Evolutionary conservation across 2,888 invertebrate species (phyloP).

Genomic region (Operophtera brumata): DNA sequence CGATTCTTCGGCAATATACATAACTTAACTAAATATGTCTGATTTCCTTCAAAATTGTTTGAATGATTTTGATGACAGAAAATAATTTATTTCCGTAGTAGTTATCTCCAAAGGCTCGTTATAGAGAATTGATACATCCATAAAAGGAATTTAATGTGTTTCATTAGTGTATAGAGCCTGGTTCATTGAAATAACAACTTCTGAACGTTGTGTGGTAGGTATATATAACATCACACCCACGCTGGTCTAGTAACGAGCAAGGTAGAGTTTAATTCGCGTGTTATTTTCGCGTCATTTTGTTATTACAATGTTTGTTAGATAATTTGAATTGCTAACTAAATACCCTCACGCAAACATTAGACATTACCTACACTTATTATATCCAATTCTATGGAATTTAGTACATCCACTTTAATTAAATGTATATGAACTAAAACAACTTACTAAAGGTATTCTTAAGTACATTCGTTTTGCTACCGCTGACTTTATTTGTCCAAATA

Average conservation of each 20-base stretch:
- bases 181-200: conserved; percentile 45
- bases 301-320: conserved; percentile 24
- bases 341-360: not conserved
- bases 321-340: conserved; percentile 21
- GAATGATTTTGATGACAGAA: conserved; percentile 39
- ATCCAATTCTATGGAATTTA: no score
- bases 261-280: conserved; percentile 2
- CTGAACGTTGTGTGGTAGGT: conserved; percentile 36
- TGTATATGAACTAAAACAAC: no score
- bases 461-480: not conserved
- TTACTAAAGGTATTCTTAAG: no score
- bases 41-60: conserved; percentile 38
- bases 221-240: conserved; percentile 43
- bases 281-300: conserved; percentile 19
- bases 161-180: conserved; percentile 42
- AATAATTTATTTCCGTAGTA: conserved; percentile 43
- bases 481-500: not conserved
- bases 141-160: conserved; percentile 49
- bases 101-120: conserved; percentile 44
- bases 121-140: conserved; percentile 40
- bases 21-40: conserved; percentile 27
- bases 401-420: no score
- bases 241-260: conserved; percentile 22
- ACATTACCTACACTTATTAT: no score
- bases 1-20: conserved; percentile 9